Conservation (phyloP, 1,140 invertebrate species). For the Leptinotarsa undecemlineata region DNA sequence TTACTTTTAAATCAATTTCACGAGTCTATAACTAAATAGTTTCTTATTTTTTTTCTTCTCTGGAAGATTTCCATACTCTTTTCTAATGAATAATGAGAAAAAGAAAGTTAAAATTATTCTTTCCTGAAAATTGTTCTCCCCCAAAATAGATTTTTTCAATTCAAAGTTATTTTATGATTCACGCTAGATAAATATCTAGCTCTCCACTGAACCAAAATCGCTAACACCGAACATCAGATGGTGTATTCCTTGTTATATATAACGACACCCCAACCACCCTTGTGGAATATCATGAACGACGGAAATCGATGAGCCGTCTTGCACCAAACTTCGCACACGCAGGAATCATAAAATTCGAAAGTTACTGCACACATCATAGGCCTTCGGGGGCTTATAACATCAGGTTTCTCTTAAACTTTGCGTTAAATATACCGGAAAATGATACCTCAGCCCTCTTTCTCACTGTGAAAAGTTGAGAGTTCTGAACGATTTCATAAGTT, state of each 20-base stretch:
- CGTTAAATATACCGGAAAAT: slow-evolving; percentile 5
- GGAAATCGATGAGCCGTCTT: not conserved
- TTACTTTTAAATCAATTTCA: too few relatives aligned
- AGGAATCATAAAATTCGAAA: slow-evolving; percentile 11
- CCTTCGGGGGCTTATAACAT: slow-evolving; percentile 1
- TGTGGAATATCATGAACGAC: not conserved
- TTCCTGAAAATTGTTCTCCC: accelerated
- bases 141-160: too few relatives aligned
- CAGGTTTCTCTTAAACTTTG: not conserved
- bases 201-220: too few relatives aligned
- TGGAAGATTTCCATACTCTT: too few relatives aligned
- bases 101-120: too few relatives aligned
- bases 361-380: slow-evolving; percentile 3
- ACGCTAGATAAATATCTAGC: too few relatives aligned
- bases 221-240: too few relatives aligned
- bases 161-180: too few relatives aligned
- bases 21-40: too few relatives aligned
- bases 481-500: not conserved
- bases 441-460: not conserved
- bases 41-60: too few relatives aligned
- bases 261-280: not conserved
- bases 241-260: too few relatives aligned
- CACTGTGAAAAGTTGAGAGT: not conserved
- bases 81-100: too few relatives aligned
- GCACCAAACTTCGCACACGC: not conserved